A percentile compares a stretch with the other conserved stretches of the same genome.
phyloP scores from a whole-genome alignment of 1,140 invertebrate genomes.

The Apis laboriosa region DNA sequence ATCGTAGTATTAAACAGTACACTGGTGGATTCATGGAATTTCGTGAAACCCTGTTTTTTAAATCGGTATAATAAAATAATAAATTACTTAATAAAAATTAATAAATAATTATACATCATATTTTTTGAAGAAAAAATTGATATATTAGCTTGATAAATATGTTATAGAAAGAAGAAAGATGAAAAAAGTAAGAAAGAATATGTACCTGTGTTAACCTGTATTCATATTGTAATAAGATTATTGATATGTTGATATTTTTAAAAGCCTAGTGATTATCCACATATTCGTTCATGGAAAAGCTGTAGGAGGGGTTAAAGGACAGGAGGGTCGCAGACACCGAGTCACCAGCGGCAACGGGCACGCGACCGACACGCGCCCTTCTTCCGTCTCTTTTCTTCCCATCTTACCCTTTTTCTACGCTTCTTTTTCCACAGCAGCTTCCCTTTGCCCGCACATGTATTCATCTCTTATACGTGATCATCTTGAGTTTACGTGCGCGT shows the following conservation, averaged over 20 bases:
- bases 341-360: slow-evolving; percentile 72
- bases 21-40: slow-evolving; percentile 43
- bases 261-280: neutral
- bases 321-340: slow-evolving; percentile 68
- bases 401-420: slow-evolving; percentile 49
- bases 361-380: slow-evolving; percentile 76
- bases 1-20: slow-evolving; percentile 55
- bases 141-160: neutral
- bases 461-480: slow-evolving; percentile 41
- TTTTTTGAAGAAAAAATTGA: neutral
- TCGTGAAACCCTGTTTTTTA: neutral
- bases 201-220: neutral
- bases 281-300: slow-evolving; percentile 51
- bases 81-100: neutral
- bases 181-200: neutral
- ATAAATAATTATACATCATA: neutral
- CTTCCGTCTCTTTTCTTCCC: slow-evolving; percentile 58
- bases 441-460: slow-evolving; percentile 52
- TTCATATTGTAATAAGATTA: neutral
- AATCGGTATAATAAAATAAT: neutral
- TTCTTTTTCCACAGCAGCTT: slow-evolving; percentile 61
- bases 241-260: neutral
- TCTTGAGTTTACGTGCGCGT: slow-evolving; percentile 17
- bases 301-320: slow-evolving; percentile 56
- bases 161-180: neutral